Conservation (phyloP, 1,140 invertebrate genomes). For the Caerostris darwini region DNA sequence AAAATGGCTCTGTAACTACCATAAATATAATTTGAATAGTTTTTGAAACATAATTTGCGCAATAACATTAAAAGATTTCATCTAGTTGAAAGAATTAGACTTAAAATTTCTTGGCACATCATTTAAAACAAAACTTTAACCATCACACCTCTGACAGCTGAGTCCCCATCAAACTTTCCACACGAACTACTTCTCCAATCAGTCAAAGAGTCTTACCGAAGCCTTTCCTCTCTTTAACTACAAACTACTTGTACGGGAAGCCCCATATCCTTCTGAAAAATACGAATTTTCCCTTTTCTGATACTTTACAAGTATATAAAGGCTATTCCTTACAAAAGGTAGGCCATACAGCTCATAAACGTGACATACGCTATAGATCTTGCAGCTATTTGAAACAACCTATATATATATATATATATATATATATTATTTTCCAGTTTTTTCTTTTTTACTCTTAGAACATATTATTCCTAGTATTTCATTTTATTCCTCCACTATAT, state of each 20-base stretch:
- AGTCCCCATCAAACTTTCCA: background rate
- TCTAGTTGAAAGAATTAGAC: no score
- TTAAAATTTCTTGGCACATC: no score
- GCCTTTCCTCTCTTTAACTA: background rate
- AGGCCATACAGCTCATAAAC: slow-evolving; percentile 35
- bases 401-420: slow-evolving; percentile 19
- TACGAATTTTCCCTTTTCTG: background rate
- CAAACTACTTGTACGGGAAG: background rate
- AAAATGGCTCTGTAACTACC: no score
- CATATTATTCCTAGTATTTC: slow-evolving; percentile 54
- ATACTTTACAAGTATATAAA: slow-evolving; percentile 38
- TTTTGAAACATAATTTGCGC: no score
- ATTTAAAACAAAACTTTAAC: no score
- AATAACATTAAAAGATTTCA: no score
- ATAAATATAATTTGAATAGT: no score
- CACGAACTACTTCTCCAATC: background rate
- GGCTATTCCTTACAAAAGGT: slow-evolving; percentile 38
- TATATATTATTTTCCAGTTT: background rate
- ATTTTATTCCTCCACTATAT: slow-evolving; percentile 50
- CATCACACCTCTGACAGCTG: background rate
- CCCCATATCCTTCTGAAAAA: background rate
- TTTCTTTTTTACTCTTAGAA: background rate
- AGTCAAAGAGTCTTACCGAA: background rate
- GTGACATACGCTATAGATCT: slow-evolving; percentile 39
- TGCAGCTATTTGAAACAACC: slow-evolving; percentile 42